A percentile compares a stretch with the other conserved stretches of the same genome.
phyloP scores from a whole-genome alignment of 2,888 invertebrate species.

The Ennomos fuscantarius region DNA sequence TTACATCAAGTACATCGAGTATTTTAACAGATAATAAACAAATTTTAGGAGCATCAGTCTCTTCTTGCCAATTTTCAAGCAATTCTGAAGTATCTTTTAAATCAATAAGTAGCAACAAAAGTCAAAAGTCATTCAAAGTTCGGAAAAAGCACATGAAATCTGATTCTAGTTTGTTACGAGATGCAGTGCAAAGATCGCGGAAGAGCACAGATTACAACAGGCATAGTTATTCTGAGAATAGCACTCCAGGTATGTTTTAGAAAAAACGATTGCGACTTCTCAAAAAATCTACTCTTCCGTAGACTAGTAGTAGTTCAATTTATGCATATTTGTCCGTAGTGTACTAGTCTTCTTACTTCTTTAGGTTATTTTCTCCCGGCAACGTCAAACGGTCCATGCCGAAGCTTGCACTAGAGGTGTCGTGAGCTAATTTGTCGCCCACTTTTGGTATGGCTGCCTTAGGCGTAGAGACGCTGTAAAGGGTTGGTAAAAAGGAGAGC shows the following conservation, averaged over 20 bases:
- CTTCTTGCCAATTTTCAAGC: conserved; percentile 59
- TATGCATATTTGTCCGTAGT: too few relatives aligned
- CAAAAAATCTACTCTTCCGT: too few relatives aligned
- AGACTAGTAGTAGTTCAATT: too few relatives aligned
- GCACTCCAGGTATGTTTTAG: conserved; percentile 54
- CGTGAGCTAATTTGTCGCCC: too few relatives aligned
- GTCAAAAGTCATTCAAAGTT: conserved; percentile 60
- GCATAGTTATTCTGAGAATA: conserved; percentile 52
- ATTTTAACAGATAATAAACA: conserved; percentile 49
- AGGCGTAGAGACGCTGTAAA: too few relatives aligned
- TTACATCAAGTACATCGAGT: conserved; percentile 62
- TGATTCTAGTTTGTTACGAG: conserved; percentile 67
- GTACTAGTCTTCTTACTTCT: too few relatives aligned
- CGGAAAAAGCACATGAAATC: conserved; percentile 71
- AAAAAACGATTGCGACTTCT: not conserved
- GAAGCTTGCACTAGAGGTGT: too few relatives aligned
- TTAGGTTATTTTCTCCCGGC: too few relatives aligned
- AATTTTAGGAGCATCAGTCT: conserved; percentile 42
- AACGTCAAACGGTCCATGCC: too few relatives aligned
- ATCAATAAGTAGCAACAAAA: conserved; percentile 65
- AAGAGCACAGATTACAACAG: conserved; percentile 53
- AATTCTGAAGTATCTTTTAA: conserved; percentile 63
- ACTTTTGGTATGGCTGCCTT: too few relatives aligned
- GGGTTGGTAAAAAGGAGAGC: too few relatives aligned
- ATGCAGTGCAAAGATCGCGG: conserved; percentile 66